phyloP scores from a whole-genome alignment of 2,888 invertebrate genomes.

The Lepidocyrtoides sp. region DNA sequence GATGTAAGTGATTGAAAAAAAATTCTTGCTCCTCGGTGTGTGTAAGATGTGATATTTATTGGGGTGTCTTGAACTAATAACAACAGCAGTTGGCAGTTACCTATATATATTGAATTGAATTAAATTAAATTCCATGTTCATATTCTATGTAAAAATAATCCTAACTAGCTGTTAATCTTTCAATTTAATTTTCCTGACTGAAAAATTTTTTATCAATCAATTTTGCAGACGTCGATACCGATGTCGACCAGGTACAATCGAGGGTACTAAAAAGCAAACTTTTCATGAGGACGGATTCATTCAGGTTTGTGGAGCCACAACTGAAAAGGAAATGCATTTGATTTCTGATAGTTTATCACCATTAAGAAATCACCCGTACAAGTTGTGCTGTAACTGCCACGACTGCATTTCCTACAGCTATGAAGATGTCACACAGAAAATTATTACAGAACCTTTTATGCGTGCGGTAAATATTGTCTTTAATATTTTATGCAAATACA shows the following conservation, averaged over 20 bases:
- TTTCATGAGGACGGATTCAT: slow-evolving; percentile 73
- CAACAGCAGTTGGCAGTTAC: too few species aligned
- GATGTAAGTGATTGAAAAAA: too few species aligned
- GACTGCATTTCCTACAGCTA: slow-evolving; percentile 77
- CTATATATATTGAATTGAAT: too few species aligned
- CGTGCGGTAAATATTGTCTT: slow-evolving; percentile 74
- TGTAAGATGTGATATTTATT: too few species aligned
- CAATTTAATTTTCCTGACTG: not conserved
- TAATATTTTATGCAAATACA: slow-evolving; percentile 68
- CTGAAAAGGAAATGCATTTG: slow-evolving; percentile 73
- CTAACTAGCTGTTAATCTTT: too few species aligned
- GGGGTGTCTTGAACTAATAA: too few species aligned
- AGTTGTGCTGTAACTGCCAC: slow-evolving; percentile 75
- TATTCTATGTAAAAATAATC: too few species aligned
- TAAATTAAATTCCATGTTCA: too few species aligned
- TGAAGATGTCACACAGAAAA: slow-evolving; percentile 36
- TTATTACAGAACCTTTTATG: slow-evolving; percentile 78
- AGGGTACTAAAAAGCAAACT: slow-evolving; percentile 14
- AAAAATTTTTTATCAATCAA: not conserved
- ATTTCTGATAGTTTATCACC: slow-evolving; percentile 67
- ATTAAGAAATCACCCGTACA: slow-evolving; percentile 43
- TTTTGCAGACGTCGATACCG: slow-evolving; percentile 70
- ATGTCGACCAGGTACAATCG: slow-evolving; percentile 48
- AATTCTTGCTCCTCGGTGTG: too few species aligned
- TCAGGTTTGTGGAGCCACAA: slow-evolving; percentile 78